Percentiles rank a stretch among this genome's conserved stretches.
Evolutionary conservation across 2,113 vertebrate species (phyloP).

Genomic region (Corydoras sp.): DNA sequence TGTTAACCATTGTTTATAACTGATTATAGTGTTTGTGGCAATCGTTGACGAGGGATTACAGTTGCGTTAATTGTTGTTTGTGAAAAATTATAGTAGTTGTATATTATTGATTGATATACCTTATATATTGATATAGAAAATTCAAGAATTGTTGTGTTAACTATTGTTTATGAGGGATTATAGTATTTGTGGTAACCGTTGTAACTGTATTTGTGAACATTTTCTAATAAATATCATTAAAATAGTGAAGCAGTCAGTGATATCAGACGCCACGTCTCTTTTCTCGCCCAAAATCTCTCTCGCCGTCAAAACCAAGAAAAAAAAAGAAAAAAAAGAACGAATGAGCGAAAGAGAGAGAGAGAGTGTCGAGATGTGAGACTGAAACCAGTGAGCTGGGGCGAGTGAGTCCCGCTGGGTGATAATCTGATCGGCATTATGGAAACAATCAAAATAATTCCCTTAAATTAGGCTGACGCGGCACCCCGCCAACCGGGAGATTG

Average conservation of each 20-base stretch:
- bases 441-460: conserved; percentile 71
- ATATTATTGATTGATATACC: too few relatives aligned
- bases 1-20: too few relatives aligned
- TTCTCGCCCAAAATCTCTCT: conserved; percentile 1
- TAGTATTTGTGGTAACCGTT: too few relatives aligned
- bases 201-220: too few relatives aligned
- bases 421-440: conserved; percentile 72
- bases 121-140: too few relatives aligned
- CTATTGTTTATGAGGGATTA: too few relatives aligned
- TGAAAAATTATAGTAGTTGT: too few relatives aligned
- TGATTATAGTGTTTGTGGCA: too few relatives aligned
- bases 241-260: background rate
- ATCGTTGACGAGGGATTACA: too few relatives aligned
- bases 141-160: too few relatives aligned
- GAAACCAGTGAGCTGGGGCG: conserved; percentile 52
- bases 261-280: too few relatives aligned
- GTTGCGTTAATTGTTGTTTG: too few relatives aligned
- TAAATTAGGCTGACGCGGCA: conserved; percentile 62
- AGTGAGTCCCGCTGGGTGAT: conserved; percentile 65
- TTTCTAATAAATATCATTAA: background rate
- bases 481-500: conserved; percentile 63
- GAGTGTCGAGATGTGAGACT: conserved; percentile 39
- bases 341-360: conserved; percentile 24
- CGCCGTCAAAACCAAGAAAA: conserved; percentile 10
- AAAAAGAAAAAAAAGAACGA: conserved; percentile 15